A percentile compares a stretch with the other conserved stretches of the same genome.
Conservation (phyloP, 2,113 vertebrate genomes). For the Coptodon rendalli region DNA sequence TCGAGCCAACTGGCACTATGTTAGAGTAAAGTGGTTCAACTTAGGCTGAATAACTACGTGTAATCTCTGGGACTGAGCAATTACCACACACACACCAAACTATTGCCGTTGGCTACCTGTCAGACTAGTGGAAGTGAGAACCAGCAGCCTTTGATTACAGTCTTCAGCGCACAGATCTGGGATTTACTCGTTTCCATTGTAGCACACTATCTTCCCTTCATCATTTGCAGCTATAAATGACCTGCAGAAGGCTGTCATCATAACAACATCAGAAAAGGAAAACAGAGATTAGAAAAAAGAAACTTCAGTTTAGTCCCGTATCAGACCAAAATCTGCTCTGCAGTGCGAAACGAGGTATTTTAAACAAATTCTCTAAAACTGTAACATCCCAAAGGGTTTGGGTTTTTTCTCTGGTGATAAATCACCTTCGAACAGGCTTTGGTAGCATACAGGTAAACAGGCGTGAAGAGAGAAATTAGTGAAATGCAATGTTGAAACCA, state of each 20-base stretch:
- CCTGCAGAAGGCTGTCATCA: neutral
- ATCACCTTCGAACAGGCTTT: neutral
- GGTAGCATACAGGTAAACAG: neutral
- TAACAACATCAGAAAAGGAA: neutral
- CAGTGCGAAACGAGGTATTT: neutral
- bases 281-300: neutral
- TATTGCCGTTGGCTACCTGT: constrained; percentile 23
- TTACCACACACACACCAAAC: neutral
- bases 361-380: neutral
- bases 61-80: constrained; percentile 16
- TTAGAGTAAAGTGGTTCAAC: constrained; percentile 16
- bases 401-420: neutral
- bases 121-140: neutral
- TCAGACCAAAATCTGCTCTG: neutral
- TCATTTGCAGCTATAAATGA: neutral
- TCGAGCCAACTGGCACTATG: constrained; percentile 30
- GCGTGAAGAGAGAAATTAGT: rapidly evolving
- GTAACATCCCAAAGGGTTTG: neutral
- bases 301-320: neutral
- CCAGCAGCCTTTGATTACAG: neutral
- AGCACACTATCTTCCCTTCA: neutral
- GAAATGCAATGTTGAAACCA: neutral
- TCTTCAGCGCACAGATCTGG: neutral
- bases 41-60: neutral
- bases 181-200: neutral